Evolutionary conservation across 2,797 vertebrate genomes (phyloP).

Genomic region (Champsocephalus gunnari): DNA sequence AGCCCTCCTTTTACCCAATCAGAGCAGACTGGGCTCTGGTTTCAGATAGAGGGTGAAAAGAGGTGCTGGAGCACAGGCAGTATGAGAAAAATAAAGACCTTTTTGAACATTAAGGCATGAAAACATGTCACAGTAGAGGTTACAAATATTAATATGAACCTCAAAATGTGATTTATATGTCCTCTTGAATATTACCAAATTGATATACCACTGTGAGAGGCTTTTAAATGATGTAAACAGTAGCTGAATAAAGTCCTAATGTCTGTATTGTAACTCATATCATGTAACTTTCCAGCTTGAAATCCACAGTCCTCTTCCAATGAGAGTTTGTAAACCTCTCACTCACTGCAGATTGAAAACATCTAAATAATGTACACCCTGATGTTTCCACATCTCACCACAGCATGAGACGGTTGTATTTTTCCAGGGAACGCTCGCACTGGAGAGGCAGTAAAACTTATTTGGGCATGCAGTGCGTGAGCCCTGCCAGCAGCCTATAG

Average conservation of each 20-base stretch:
- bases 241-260: slow-evolving; percentile 39
- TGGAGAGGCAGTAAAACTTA: slow-evolving; percentile 67
- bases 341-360: slow-evolving; percentile 62
- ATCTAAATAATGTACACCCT: slow-evolving; percentile 61
- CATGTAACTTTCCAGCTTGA: slow-evolving; percentile 61
- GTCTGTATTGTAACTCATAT: slow-evolving; percentile 47
- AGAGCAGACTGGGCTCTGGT: too few relatives aligned
- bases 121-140: too few relatives aligned
- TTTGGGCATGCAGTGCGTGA: slow-evolving; percentile 50
- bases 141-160: too few relatives aligned
- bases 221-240: neutral
- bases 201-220: slow-evolving; percentile 25
- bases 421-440: slow-evolving; percentile 69
- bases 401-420: slow-evolving; percentile 67
- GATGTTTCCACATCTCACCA: slow-evolving; percentile 73
- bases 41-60: too few relatives aligned
- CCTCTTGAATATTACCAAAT: slow-evolving; percentile 20
- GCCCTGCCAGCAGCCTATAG: slow-evolving; percentile 65
- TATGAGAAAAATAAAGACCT: too few relatives aligned
- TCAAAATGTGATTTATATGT: too few relatives aligned
- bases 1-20: too few relatives aligned
- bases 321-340: slow-evolving; percentile 72
- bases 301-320: slow-evolving; percentile 50
- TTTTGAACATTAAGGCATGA: too few relatives aligned
- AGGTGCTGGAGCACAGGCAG: too few relatives aligned